phyloP scores from a whole-genome alignment of 2,797 vertebrate species.

The Chelidonichthys spinosus region DNA sequence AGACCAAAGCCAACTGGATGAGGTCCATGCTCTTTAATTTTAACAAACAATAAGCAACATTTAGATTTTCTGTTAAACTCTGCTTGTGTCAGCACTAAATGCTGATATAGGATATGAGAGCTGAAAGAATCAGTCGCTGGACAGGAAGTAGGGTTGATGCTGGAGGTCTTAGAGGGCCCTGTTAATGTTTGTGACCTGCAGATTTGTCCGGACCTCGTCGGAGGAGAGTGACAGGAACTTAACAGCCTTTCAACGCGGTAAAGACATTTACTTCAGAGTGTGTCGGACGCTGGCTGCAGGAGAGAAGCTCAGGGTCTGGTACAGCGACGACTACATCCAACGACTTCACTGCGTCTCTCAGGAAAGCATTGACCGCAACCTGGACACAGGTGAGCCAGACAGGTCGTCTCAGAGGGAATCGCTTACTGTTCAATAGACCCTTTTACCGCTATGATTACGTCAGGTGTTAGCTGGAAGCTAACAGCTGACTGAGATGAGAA shows the following conservation, averaged over 20 bases:
- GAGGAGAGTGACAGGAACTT: conserved; percentile 92
- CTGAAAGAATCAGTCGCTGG: background rate
- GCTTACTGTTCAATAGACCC: no score
- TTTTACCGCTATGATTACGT: no score
- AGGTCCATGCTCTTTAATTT: conserved; percentile 81
- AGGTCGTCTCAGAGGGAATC: no score
- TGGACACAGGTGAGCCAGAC: conserved; percentile 86
- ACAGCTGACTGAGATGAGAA: no score
- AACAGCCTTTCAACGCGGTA: conserved; percentile 91
- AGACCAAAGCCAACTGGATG: conserved; percentile 97
- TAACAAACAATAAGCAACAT: background rate
- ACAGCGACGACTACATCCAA: conserved; percentile 93
- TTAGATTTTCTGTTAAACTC: background rate
- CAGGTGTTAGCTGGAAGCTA: no score
- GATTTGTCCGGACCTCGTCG: conserved; percentile 91
- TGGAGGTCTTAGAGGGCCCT: background rate
- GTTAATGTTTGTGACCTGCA: conserved; percentile 66
- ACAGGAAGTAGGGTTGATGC: background rate
- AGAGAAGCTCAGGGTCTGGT: conserved; percentile 94
- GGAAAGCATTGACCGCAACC: conserved; percentile 89
- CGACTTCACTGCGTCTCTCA: conserved; percentile 90
- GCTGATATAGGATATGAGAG: background rate
- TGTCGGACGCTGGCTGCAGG: conserved; percentile 86
- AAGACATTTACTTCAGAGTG: conserved; percentile 92
- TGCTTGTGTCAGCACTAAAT: background rate